phyloP scores from a whole-genome alignment of 2,113 vertebrate genomes.

The Hipposideros armiger region DNA sequence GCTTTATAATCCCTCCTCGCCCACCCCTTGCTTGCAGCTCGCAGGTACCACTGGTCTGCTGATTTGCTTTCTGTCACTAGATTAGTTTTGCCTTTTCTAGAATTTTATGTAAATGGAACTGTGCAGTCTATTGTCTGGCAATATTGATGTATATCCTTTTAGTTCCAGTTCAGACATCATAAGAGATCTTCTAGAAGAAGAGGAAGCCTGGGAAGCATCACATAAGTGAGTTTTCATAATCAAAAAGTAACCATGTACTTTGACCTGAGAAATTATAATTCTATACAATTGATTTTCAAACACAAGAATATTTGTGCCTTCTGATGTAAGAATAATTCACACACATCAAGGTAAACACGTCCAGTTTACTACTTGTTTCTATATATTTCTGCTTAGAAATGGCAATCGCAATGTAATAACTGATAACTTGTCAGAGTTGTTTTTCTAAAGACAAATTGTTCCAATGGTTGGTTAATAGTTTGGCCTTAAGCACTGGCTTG shows the following conservation, averaged over 20 bases:
- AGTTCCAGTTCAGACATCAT: conserved; percentile 90
- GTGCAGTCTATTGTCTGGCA: not conserved
- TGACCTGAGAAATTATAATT: not conserved
- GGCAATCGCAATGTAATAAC: not conserved
- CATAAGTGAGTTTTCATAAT: conserved; percentile 82
- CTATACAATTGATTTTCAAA: conserved; percentile 6
- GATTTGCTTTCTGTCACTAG: not conserved
- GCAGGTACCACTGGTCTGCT: not conserved
- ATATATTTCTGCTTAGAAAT: conserved; percentile 14
- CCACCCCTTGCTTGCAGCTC: rapidly evolving
- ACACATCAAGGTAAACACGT: not conserved
- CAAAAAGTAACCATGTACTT: not conserved
- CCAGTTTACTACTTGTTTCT: not conserved
- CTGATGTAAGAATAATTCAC: not conserved
- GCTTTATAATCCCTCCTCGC: not conserved
- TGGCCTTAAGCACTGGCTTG: not conserved
- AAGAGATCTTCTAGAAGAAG: conserved; percentile 83
- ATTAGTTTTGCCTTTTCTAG: not conserved
- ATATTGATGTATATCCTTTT: conserved; percentile 66
- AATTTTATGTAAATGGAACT: not conserved
- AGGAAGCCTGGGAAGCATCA: conserved; percentile 71
- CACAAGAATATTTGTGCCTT: conserved; percentile 34
- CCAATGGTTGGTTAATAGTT: not conserved
- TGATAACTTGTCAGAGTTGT: not conserved
- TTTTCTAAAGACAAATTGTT: conserved; percentile 21